Evolutionary conservation across 2,113 vertebrate genomes (phyloP), one percentile per base, ranked within the genome.

Genomic region (Blennius ocellaris): DNA sequence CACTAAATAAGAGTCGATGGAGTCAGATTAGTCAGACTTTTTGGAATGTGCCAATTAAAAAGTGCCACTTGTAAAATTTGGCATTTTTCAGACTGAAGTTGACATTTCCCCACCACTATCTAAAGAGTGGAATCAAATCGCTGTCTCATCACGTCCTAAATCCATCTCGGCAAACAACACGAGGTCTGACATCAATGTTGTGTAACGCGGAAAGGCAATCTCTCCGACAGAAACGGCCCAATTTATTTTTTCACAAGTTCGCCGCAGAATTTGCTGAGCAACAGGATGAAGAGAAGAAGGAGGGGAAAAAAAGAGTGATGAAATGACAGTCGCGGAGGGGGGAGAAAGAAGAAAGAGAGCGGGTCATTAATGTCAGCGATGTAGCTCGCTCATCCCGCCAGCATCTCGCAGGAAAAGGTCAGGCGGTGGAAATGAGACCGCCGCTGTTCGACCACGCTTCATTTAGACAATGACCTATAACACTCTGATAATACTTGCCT

Each of bases 361-460:
- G 7, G 80, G 90, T 90, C 93, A 91, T 93, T 92, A 92, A 84
- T 87, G 88, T 89, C 84, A 83, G 89, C 71, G 44, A 54, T 89
- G 87, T 89, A 80, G 81, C 89, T 83, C 78, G 88, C 80, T 87
- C 91, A 89, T 90, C 81, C 87, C 80, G 82, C 80, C 76, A 79
- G 83, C 82, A 61, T 81, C 87, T 39, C 81, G 81, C 86, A 80
- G 56, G 91, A 88, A 92, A 94, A 94, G 92, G 92, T 94, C 92
- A 94, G 88, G 66, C 78, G 69, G 62, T 82, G 82, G 77, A 89
- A 90, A 89, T 91, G 84, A 91, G 86, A 87, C 70, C 54, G 83
- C 82, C 70, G 66, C 84, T 64, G 86, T 89, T 84, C 86, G 40
- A 88, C 88, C 86, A 83, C 81, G 85, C 89, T 87, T 90, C 92